Conservation (phyloP, 2,797 vertebrate species). For the Sorex maritimensis region DNA sequence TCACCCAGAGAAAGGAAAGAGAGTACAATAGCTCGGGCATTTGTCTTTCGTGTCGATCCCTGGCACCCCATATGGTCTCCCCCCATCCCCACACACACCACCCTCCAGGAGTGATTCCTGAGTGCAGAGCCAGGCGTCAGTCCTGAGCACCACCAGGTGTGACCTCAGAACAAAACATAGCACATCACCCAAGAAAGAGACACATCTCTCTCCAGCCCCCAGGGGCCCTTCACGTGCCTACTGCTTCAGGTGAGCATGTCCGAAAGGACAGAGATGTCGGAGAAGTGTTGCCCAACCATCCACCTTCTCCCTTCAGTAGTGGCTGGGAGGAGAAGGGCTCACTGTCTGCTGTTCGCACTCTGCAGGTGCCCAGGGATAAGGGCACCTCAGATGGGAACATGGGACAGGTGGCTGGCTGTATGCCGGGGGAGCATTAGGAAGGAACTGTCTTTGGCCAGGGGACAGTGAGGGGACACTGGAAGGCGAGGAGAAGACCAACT, state of each 20-base stretch:
- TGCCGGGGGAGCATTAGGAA: not conserved
- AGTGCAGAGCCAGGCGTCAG: too few species aligned
- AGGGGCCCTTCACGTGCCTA: too few species aligned
- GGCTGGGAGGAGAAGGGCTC: not conserved
- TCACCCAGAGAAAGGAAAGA: not conserved
- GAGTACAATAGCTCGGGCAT: too few species aligned
- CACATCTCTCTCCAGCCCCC: too few species aligned
- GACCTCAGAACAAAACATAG: too few species aligned
- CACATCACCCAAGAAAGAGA: too few species aligned
- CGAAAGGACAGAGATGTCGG: not conserved
- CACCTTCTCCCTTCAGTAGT: not conserved
- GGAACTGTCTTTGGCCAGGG: not conserved
- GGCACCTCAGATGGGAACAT: not conserved
- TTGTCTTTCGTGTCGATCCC: too few species aligned
- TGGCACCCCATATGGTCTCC: not conserved
- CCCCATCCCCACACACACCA: too few species aligned
- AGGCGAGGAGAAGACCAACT: not conserved
- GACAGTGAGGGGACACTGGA: rapidly evolving
- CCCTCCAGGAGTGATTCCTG: too few species aligned
- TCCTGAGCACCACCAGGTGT: too few species aligned
- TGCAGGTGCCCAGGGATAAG: not conserved
- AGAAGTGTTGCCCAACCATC: not conserved
- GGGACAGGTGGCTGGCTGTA: not conserved
- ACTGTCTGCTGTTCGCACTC: not conserved
- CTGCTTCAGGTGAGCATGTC: too few species aligned